phyloP scores from a whole-genome alignment of 2,888 invertebrate species.

The Netelia inedita region DNA sequence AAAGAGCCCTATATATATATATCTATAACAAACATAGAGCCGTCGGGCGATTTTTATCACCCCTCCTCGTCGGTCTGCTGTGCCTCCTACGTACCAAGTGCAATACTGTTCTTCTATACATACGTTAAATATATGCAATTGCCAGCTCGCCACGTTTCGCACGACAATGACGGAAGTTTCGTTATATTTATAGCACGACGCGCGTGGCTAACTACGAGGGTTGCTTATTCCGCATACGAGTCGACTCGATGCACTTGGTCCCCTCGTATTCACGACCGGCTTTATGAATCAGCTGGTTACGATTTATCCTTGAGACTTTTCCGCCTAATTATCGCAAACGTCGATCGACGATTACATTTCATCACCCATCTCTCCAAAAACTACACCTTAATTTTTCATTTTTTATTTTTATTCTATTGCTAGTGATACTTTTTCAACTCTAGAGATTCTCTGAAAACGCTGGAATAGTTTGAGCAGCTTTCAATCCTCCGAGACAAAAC shows the following conservation, averaged over 20 bases:
- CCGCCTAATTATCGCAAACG: background rate
- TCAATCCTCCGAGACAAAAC: background rate
- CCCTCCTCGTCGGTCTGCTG: constrained; percentile 7
- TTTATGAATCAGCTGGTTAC: constrained; percentile 49
- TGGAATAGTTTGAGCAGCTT: background rate
- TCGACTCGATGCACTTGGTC: constrained; percentile 37
- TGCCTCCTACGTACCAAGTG: constrained; percentile 7
- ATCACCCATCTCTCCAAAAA: constrained; percentile 21
- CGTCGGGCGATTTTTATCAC: constrained; percentile 67
- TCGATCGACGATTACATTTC: no score
- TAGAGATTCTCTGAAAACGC: constrained; percentile 4
- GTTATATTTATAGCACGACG: constrained; percentile 63
- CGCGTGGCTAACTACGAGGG: constrained; percentile 58
- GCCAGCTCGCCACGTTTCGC: constrained; percentile 54
- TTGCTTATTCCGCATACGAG: background rate
- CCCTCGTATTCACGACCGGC: constrained; percentile 41
- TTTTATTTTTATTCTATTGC: background rate
- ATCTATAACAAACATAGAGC: constrained; percentile 21
- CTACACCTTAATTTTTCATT: background rate
- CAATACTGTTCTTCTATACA: background rate
- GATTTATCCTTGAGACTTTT: constrained; percentile 11
- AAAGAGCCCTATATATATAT: constrained; percentile 40
- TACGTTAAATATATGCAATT: constrained; percentile 45
- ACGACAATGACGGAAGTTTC: constrained; percentile 67
- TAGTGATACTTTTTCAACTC: background rate